phyloP scores from a whole-genome alignment of 2,888 invertebrate species.

The Micropterix aruncella region DNA sequence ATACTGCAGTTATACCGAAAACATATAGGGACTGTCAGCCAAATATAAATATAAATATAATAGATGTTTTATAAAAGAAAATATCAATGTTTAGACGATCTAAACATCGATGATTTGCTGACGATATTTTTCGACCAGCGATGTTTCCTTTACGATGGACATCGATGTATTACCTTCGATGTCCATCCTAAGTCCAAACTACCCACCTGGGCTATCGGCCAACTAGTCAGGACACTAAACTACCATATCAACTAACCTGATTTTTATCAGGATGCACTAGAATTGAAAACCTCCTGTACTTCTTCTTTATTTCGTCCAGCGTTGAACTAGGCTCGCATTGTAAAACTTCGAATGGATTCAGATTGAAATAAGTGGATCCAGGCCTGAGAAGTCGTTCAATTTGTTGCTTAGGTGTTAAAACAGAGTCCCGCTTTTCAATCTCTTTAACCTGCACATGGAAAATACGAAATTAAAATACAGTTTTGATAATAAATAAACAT shows the following conservation, averaged over 20 bases:
- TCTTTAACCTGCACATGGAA: slow-evolving; percentile 96
- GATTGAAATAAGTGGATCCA: slow-evolving; percentile 96
- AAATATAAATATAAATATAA: too few species aligned
- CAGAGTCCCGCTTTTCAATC: slow-evolving; percentile 95
- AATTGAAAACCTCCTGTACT: slow-evolving; percentile 91
- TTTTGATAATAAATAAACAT: not conserved
- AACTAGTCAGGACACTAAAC: too few species aligned
- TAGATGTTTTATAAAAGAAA: too few species aligned
- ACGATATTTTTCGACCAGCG: too few species aligned
- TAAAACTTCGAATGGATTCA: slow-evolving; percentile 90
- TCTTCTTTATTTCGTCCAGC: slow-evolving; percentile 89
- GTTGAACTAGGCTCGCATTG: slow-evolving; percentile 83
- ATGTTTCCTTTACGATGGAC: too few species aligned
- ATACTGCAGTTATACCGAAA: too few species aligned
- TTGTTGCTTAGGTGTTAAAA: slow-evolving; percentile 92
- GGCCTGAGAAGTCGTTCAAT: slow-evolving; percentile 90
- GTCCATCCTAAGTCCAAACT: too few species aligned
- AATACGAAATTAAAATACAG: slow-evolving; percentile 8
- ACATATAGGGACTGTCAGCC: too few species aligned
- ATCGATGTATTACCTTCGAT: too few species aligned
- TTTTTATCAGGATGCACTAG: slow-evolving; percentile 99
- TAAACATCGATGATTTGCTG: too few species aligned
- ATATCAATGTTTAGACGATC: too few species aligned
- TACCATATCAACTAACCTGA: slow-evolving; percentile 36
- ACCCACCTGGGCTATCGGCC: too few species aligned